These are phyloP conservation scores for Bryconaethiops microstoma DNA, from an alignment of 2,797 vertebrate species.

Conservation along the genomic window DNA sequence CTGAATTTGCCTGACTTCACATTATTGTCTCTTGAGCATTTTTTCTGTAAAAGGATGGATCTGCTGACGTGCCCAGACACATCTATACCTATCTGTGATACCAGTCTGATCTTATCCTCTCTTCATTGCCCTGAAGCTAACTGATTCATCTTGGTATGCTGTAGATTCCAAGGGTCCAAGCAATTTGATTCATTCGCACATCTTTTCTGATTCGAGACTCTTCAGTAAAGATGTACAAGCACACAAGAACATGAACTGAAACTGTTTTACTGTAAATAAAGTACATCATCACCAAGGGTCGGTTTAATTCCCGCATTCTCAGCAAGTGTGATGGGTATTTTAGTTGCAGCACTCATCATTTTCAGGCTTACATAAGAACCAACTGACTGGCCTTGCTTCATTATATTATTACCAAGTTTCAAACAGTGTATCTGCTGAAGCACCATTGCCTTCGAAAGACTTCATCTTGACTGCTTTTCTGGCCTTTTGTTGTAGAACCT, in stretches of 20 bases:
- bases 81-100: constrained; percentile 8
- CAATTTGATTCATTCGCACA: neutral
- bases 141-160: constrained; percentile 1
- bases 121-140: neutral
- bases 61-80: constrained; percentile 13
- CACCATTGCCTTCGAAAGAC: neutral
- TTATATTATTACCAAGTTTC: neutral
- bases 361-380: neutral
- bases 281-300: neutral
- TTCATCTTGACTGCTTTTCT: neutral
- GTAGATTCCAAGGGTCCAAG: neutral
- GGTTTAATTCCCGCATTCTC: neutral
- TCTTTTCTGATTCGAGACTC: neutral
- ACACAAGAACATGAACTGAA: neutral
- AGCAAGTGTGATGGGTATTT: neutral
- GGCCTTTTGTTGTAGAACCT: neutral
- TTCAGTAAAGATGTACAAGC: neutral
- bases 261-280: neutral
- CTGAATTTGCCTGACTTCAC: constrained; percentile 27
- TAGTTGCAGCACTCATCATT: neutral
- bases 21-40: constrained; percentile 3
- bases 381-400: neutral
- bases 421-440: neutral
- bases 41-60: constrained; percentile 23
- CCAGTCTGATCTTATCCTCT: constrained; percentile 5